Base-by-base conservation (phyloP, 2,888 invertebrate species). In the Entomobrya multifasciata region DNA sequence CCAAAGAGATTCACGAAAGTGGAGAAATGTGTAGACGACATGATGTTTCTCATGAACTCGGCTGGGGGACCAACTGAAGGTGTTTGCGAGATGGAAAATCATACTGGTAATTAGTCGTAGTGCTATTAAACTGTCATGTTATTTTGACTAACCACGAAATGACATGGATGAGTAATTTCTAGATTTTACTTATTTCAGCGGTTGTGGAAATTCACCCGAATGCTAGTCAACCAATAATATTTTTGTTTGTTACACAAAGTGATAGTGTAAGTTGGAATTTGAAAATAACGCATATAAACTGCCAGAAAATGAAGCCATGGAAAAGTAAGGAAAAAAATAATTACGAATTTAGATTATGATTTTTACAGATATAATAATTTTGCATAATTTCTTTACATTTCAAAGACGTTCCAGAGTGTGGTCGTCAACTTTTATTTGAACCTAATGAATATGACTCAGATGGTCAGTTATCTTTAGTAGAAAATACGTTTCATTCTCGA, bases 61-160 rank as follows among this genome's bases (percentile, higher is more conserved):
- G 76, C 83, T 3, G 78, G 86, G 30, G 89, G 89, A n/a, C 74
- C 89, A 2, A 87, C 89, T 41, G 90, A 90, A 49, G 85, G 87
- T n/a, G 30, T 90, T 0, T 90, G 90, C 62, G 90, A 90, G 77
- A 88, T 89, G 87, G 89, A 89, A 81, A 86, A 88, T 52, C 89
- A 90, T 60, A 87, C 90, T 4, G 89, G 90, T 90, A 83, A 49
- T 5, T 20, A 25, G 13, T 1, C 13, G 10, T n/a, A n/a, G n/a
- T n/a, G n/a, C n/a, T n/a, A n/a, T n/a, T n/a, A n/a, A n/a, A n/a
- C n/a, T n/a, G n/a, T n/a, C n/a, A n/a, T n/a, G n/a, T n/a, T n/a
- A n/a, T n/a, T n/a, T n/a, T n/a, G n/a, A n/a, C n/a, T n/a, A n/a
- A n/a, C n/a, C n/a, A n/a, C n/a, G n/a, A n/a, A n/a, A n/a, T n/a